Evolutionary conservation across 2,797 vertebrate genomes (phyloP).

Genomic region (Eutrigla gurnardus): DNA sequence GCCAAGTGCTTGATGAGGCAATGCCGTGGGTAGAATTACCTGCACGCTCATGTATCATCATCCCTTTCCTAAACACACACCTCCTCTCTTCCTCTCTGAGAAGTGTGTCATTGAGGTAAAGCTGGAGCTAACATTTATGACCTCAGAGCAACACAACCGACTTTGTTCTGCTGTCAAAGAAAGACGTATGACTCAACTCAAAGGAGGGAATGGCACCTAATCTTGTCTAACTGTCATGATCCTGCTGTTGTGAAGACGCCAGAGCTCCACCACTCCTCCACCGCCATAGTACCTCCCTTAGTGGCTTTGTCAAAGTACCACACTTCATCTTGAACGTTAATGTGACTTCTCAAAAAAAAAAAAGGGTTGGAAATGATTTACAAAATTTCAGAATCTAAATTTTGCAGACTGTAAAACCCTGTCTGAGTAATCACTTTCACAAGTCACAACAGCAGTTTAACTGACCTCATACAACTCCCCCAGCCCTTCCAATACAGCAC

Average conservation of each 20-base stretch:
- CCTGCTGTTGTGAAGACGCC: not conserved
- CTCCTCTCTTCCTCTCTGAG: not conserved
- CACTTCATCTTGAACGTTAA: not conserved
- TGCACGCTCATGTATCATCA: constrained; percentile 20
- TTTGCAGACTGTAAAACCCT: not conserved
- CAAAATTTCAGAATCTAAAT: not conserved
- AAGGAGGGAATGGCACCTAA: not conserved
- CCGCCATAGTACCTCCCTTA: not conserved
- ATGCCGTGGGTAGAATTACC: constrained; percentile 23
- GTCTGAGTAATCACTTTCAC: not conserved
- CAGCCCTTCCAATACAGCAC: not conserved
- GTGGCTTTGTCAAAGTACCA: not conserved
- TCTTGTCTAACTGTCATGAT: not conserved
- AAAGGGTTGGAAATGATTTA: no score
- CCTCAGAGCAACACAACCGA: constrained; percentile 4
- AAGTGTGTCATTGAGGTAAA: constrained; percentile 26
- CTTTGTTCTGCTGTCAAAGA: constrained; percentile 29
- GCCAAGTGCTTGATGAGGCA: constrained; percentile 17
- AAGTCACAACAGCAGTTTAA: not conserved
- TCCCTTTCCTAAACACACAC: constrained; percentile 16
- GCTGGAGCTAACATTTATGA: constrained; percentile 21
- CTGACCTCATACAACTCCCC: no score
- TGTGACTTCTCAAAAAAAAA: not conserved
- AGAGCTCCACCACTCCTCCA: not conserved
- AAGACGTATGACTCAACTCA: not conserved